Evolutionary conservation across 2,888 invertebrate species (phyloP).

Genomic region (Polyommatus iphigenia): DNA sequence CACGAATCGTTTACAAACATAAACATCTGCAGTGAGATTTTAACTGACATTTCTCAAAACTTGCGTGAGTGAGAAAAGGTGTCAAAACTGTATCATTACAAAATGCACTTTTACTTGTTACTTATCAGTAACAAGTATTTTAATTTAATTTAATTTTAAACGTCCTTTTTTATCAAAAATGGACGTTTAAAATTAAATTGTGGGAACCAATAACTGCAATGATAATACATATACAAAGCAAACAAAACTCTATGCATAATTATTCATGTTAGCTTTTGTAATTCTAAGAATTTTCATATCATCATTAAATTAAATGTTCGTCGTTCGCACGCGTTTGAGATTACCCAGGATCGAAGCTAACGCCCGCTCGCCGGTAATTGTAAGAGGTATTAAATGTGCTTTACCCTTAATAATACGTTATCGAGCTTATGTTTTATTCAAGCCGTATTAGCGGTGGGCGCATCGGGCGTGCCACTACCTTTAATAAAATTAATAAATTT

Average conservation of each 20-base stretch:
- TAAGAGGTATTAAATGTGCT: conserved; percentile 69
- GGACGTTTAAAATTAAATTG: neutral
- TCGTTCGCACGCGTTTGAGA: conserved; percentile 58
- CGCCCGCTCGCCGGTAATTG: conserved; percentile 61
- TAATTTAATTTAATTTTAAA: no score
- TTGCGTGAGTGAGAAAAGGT: neutral
- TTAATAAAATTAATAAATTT: conserved; percentile 62
- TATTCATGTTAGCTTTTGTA: conserved; percentile 23
- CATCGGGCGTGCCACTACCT: conserved; percentile 59
- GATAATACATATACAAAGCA: neutral
- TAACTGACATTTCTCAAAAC: neutral
- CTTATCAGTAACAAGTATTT: no score
- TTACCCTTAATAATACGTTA: conserved; percentile 73
- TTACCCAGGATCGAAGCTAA: conserved; percentile 50
- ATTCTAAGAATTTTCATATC: conserved; percentile 57
- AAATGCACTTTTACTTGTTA: neutral
- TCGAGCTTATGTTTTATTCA: conserved; percentile 78
- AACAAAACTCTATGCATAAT: conserved; percentile 21
- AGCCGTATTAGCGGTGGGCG: conserved; percentile 65
- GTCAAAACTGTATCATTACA: neutral
- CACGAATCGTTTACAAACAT: conserved; percentile 9
- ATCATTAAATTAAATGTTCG: conserved; percentile 69
- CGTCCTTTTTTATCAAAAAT: no score
- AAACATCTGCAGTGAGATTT: conserved; percentile 7
- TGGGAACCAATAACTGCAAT: neutral